Evolutionary conservation across 2,888 invertebrate species (phyloP).

Genomic region (Hyalella azteca): DNA sequence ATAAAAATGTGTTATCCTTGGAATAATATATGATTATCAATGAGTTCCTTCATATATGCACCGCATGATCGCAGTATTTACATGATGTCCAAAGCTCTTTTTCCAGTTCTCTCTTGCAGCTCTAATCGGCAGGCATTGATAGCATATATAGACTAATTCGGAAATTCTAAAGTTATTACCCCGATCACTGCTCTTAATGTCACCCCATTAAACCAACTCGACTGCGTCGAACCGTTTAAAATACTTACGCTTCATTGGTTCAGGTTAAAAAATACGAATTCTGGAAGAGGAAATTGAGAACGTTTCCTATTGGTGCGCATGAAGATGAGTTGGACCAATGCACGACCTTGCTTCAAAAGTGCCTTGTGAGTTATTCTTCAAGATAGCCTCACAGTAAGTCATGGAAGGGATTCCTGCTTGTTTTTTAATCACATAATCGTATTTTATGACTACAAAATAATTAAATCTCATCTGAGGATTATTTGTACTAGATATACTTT

Average conservation of each 20-base stretch:
- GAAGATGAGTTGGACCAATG: background rate
- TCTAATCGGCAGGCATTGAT: constrained; percentile 23
- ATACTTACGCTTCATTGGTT: constrained; percentile 29
- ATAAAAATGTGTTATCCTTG: too few relatives aligned
- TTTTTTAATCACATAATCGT: too few relatives aligned
- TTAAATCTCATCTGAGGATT: too few relatives aligned
- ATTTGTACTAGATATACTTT: too few relatives aligned
- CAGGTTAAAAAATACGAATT: constrained; percentile 14
- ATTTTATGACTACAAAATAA: too few relatives aligned
- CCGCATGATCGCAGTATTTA: too few relatives aligned
- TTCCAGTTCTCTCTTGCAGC: background rate
- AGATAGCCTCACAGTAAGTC: too few relatives aligned
- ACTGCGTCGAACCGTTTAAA: constrained; percentile 34
- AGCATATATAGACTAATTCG: constrained; percentile 2
- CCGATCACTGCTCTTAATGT: constrained; percentile 32
- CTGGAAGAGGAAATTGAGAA: background rate
- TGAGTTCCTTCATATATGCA: too few relatives aligned
- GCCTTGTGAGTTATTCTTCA: too few relatives aligned
- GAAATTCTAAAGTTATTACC: constrained; percentile 20
- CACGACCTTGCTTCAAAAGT: background rate
- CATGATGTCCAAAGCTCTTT: too few relatives aligned
- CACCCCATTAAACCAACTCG: constrained; percentile 35
- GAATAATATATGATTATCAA: too few relatives aligned
- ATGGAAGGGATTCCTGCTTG: too few relatives aligned
- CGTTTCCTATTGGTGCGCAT: constrained; percentile 1